Conservation (phyloP, 2,888 invertebrate genomes). For the Drosophila histrio region DNA sequence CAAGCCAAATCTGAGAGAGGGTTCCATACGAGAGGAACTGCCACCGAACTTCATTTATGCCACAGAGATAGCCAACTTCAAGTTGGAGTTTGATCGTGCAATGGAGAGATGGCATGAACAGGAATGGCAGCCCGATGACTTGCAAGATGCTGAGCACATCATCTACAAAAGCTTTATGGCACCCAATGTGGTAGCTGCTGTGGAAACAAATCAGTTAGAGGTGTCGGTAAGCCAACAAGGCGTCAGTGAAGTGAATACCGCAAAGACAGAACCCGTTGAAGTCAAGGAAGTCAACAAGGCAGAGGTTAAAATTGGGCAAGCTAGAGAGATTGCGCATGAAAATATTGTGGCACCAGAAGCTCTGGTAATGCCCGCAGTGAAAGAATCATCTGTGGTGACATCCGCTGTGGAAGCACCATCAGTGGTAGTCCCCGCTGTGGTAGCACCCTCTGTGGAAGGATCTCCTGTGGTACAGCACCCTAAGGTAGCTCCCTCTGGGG, state of each 20-base stretch:
- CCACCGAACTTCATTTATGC: constrained; percentile 70
- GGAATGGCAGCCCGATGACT: constrained; percentile 56
- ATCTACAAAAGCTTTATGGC: constrained; percentile 71
- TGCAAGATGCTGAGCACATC: constrained; percentile 60
- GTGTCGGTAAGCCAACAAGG: no score
- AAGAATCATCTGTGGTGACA: no score
- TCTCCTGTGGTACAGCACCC: neutral
- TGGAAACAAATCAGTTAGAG: neutral
- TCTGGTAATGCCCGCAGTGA: neutral
- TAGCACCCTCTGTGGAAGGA: neutral
- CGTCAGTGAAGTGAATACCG: no score
- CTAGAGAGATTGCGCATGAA: neutral
- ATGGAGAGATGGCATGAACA: constrained; percentile 56
- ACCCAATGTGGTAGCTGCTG: constrained; percentile 26
- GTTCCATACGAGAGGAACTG: constrained; percentile 71
- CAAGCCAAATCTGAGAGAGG: constrained; percentile 78
- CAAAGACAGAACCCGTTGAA: no score
- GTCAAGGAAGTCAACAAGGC: no score
- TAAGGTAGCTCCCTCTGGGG: neutral
- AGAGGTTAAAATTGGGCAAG: no score
- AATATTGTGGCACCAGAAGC: neutral
- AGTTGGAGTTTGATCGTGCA: constrained; percentile 66
- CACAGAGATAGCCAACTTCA: constrained; percentile 76
- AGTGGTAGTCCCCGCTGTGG: no score
- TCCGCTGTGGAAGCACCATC: neutral